Evolutionary conservation across 92 coral and sea anemone genomes (phyloP).

Genomic region (Porites cylindrica): DNA sequence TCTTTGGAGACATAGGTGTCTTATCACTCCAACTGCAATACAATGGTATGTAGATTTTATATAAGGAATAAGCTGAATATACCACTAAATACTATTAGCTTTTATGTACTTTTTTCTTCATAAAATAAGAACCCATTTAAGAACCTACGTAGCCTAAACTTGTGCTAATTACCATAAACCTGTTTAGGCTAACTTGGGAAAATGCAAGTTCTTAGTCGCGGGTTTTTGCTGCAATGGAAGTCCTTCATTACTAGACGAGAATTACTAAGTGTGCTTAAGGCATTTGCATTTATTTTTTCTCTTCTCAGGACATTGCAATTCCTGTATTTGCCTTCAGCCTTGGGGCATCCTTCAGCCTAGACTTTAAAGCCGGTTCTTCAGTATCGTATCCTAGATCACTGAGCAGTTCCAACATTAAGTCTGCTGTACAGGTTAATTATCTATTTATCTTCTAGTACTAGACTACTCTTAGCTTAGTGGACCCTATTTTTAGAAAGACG

Average conservation of each 20-base stretch:
- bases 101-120: no score
- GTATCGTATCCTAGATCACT: neutral
- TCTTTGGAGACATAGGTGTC: no score
- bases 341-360: slow-evolving; percentile 5
- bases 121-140: no score
- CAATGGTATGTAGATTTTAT: no score
- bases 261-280: slow-evolving; percentile 3
- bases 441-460: neutral
- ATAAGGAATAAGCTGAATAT: no score
- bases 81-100: neutral
- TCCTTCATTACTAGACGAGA: neutral
- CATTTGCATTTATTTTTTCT: neutral
- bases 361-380: neutral
- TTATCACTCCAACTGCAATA: no score
- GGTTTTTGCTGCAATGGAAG: neutral
- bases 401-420: neutral
- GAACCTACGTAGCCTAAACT: neutral
- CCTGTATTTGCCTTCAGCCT: slow-evolving; percentile 1
- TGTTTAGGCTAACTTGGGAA: no score
- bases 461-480: neutral
- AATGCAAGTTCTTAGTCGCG: no score
- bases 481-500: neutral
- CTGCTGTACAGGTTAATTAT: slow-evolving; percentile 13
- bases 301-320: neutral
- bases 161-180: no score